These are phyloP conservation scores for Bombus sylvicola DNA, from an alignment of 1,140 invertebrate genomes.

Conservation along the genomic window DNA sequence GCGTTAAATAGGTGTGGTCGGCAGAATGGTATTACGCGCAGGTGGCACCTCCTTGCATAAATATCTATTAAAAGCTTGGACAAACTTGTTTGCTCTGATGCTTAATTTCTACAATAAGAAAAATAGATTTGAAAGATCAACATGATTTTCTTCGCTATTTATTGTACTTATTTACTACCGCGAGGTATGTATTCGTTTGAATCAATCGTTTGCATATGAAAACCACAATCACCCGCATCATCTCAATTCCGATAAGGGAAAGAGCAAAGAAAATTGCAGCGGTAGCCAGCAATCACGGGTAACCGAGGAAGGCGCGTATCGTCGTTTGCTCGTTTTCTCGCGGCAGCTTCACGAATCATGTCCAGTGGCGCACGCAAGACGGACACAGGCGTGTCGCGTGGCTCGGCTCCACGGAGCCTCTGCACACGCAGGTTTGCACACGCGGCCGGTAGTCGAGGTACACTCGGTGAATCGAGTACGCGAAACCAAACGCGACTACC, in stretches of 20 bases:
- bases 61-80: too few species aligned
- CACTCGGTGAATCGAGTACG: conserved; percentile 23
- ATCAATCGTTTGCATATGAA: not conserved
- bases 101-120: too few species aligned
- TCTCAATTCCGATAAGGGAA: not conserved
- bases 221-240: not conserved
- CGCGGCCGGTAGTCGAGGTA: not conserved
- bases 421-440: conserved; percentile 2
- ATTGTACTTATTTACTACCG: too few species aligned
- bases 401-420: conserved; percentile 19
- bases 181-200: not conserved
- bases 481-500: conserved; percentile 32
- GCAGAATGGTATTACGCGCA: not conserved
- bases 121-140: too few species aligned
- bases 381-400: conserved; percentile 25
- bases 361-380: conserved; percentile 20
- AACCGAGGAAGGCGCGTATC: not conserved
- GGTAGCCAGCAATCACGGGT: not conserved
- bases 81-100: not conserved
- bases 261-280: too few species aligned
- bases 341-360: conserved; percentile 22
- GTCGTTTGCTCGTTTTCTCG: conserved; percentile 27
- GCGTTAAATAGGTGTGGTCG: not conserved
- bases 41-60: not conserved
- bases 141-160: too few species aligned